Evolutionary conservation across 1,140 invertebrate species (phyloP).

Genomic region (Neodiprion pinetum): DNA sequence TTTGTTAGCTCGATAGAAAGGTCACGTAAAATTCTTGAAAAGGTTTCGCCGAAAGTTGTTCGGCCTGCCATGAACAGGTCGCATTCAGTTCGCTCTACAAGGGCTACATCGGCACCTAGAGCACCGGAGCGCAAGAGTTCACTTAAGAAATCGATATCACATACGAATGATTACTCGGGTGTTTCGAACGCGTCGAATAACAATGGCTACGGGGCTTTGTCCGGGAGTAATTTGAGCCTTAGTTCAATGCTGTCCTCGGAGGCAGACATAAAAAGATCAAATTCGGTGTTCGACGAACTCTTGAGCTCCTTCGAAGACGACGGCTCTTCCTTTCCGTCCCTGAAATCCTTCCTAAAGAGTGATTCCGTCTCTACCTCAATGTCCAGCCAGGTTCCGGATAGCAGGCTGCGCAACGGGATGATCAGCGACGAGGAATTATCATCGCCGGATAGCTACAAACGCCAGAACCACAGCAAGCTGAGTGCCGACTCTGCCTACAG

Average conservation of each 20-base stretch:
- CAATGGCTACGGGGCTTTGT: constrained; percentile 32
- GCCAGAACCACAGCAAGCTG: constrained; percentile 47
- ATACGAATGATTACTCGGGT: constrained; percentile 22
- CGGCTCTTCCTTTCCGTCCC: constrained; percentile 40
- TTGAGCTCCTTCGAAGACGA: constrained; percentile 63
- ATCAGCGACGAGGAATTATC: constrained; percentile 54
- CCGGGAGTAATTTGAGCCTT: constrained; percentile 57
- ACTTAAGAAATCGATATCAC: not conserved
- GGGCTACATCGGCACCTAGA: constrained; percentile 37
- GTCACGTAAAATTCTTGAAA: constrained; percentile 33
- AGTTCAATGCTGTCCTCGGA: constrained; percentile 56
- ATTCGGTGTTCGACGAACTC: constrained; percentile 61
- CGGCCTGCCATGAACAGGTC: constrained; percentile 34
- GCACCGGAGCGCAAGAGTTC: constrained; percentile 6
- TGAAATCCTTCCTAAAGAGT: constrained; percentile 45
- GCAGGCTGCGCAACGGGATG: constrained; percentile 31
- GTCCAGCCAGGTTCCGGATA: constrained; percentile 36
- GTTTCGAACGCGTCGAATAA: not conserved
- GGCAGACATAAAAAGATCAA: constrained; percentile 48
- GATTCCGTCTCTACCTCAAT: constrained; percentile 40
- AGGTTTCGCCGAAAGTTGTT: constrained; percentile 24
- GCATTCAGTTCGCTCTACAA: constrained; percentile 37
- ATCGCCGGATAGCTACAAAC: constrained; percentile 51
- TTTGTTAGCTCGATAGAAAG: constrained; percentile 28
- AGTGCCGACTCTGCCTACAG: constrained; percentile 74